Evolutionary conservation across 2,888 invertebrate genomes (phyloP).

Genomic region (Acrobasis repandana): DNA sequence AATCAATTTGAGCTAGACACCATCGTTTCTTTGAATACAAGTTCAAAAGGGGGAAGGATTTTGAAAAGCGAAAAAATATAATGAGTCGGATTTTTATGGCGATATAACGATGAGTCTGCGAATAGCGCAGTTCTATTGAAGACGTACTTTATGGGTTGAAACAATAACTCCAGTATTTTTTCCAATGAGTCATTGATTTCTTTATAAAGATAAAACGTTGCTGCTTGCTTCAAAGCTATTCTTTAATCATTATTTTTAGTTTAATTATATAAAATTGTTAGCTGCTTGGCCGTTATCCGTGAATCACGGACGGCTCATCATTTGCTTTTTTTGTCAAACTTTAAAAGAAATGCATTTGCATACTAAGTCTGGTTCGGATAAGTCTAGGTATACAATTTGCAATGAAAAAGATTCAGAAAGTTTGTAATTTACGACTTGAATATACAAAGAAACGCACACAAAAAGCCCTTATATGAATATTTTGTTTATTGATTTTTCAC

Average conservation of each 20-base stretch:
- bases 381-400: background rate
- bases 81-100: constrained; percentile 43
- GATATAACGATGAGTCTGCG: constrained; percentile 54
- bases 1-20: constrained; percentile 54
- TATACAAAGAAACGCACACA: constrained; percentile 28
- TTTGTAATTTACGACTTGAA: background rate
- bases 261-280: too few species aligned
- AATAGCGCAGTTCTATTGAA: constrained; percentile 45
- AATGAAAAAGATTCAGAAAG: background rate
- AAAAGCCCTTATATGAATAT: constrained; percentile 49
- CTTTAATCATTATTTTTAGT: too few species aligned
- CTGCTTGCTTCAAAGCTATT: background rate
- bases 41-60: constrained; percentile 49
- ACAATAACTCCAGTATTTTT: constrained; percentile 42
- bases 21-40: constrained; percentile 46
- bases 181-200: constrained; percentile 28
- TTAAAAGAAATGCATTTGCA: too few species aligned
- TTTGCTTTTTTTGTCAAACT: too few species aligned
- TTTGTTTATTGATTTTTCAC: constrained; percentile 55
- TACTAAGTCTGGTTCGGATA: too few species aligned
- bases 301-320: too few species aligned
- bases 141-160: constrained; percentile 48
- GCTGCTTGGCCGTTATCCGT: too few species aligned
- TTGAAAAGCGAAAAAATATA: constrained; percentile 49
- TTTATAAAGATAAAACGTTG: background rate